phyloP scores from a whole-genome alignment of 2,113 vertebrate genomes.

The Dermatemys mawii region DNA sequence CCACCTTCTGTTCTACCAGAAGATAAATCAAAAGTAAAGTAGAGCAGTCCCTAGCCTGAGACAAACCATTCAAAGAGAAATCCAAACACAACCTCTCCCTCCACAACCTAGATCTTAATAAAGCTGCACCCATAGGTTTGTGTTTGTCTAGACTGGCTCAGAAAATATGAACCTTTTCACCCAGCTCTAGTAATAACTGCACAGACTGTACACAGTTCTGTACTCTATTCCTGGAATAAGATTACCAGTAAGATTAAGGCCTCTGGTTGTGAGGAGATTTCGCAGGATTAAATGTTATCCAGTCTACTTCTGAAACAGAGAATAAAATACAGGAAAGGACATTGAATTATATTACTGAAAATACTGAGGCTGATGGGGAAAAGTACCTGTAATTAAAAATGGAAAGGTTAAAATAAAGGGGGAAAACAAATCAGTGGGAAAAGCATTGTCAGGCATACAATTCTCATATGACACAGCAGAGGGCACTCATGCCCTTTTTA shows the following conservation, averaged over 20 bases:
- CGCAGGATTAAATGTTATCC: slow-evolving; percentile 20
- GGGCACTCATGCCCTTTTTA: slow-evolving; percentile 39
- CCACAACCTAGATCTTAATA: not conserved
- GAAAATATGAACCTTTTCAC: slow-evolving; percentile 19
- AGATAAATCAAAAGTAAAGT: not conserved
- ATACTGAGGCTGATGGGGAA: not conserved
- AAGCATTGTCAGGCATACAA: not conserved
- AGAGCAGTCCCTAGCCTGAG: not conserved
- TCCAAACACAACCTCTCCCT: not conserved
- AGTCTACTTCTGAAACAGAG: slow-evolving; percentile 9
- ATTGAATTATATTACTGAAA: slow-evolving; percentile 16
- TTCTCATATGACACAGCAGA: slow-evolving; percentile 58
- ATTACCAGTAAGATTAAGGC: slow-evolving; percentile 55
- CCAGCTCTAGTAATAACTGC: not conserved
- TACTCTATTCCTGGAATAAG: slow-evolving; percentile 32
- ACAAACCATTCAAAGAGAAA: not conserved
- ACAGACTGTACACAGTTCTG: not conserved
- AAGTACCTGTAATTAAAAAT: not conserved
- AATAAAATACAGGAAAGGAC: not conserved
- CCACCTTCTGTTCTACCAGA: not conserved
- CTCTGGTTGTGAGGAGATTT: slow-evolving; percentile 40
- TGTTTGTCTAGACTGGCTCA: not conserved
- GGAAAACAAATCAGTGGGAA: not conserved
- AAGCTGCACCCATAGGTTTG: not conserved
- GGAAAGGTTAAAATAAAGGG: not conserved